Evolutionary conservation across 2,113 vertebrate species (phyloP).

Genomic region (Myanophis thanlyinensis): DNA sequence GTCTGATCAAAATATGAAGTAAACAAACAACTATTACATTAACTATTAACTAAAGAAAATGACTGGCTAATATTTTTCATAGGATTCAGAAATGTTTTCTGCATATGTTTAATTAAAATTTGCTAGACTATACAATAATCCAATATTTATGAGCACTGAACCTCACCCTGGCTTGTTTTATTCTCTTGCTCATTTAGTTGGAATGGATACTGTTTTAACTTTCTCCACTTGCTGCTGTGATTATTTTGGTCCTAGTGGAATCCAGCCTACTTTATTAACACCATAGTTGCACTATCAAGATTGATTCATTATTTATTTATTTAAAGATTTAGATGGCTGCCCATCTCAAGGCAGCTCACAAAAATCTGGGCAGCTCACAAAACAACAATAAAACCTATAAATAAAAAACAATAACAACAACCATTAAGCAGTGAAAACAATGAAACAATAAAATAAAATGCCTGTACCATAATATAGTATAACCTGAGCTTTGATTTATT

Average conservation of each 20-base stretch:
- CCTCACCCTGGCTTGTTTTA: slow-evolving; percentile 18
- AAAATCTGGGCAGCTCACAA: neutral
- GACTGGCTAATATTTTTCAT: neutral
- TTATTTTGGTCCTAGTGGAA: slow-evolving; percentile 37
- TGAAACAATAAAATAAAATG: neutral
- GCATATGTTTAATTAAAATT: slow-evolving; percentile 20
- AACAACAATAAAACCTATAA: neutral
- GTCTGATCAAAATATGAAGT: neutral
- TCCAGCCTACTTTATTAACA: slow-evolving; percentile 18
- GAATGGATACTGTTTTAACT: slow-evolving; percentile 32
- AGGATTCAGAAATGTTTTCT: slow-evolving; percentile 19
- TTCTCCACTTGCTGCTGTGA: slow-evolving; percentile 4
- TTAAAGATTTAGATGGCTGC: neutral
- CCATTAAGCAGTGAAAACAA: neutral
- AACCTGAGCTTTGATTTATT: slow-evolving; percentile 3
- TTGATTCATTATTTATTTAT: neutral
- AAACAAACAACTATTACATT: slow-evolving; percentile 17
- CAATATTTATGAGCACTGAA: neutral
- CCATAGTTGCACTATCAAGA: neutral
- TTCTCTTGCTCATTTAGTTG: slow-evolving; percentile 16
- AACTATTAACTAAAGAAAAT: slow-evolving; percentile 16
- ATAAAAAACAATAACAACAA: neutral
- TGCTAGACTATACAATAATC: slow-evolving; percentile 1
- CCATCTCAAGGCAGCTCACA: neutral
- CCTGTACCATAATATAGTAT: neutral